Base-by-base conservation (phyloP, 2,797 vertebrate genomes). In the Ptychobarbus kaznakovi region DNA sequence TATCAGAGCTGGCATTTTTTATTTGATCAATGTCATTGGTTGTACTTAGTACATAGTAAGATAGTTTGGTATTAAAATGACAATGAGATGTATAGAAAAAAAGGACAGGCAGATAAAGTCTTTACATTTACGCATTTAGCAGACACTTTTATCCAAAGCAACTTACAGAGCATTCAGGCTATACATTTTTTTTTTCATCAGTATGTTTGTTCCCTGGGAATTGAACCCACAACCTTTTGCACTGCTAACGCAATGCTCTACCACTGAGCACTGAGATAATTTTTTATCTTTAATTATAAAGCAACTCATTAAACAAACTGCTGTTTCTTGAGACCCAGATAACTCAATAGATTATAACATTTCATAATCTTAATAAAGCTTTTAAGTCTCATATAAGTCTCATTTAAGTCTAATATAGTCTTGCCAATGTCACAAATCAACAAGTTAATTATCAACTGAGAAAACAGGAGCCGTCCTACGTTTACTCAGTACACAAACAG, bases 401-500 rank as follows among this genome's bases (percentile, higher is more conserved):
- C 8, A 42, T 42, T 42, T 42, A 42, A 42, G 40, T 42, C 40
- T 40, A 8, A 42, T 42, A 44, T 44, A 44, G 42, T 44, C 40
- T 70, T 58, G 61, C 49, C 25, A 75, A 10, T 63, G 58, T 68
- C 35, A 73, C 15, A 81, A 44, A 88, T 89, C 83, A 87, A 86
- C 83, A 88, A 58, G 87, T 90, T 88, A 90, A 86, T 87, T 40
- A 83, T 79, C 53, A 81, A 87, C 83, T 13, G 53, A 63, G 65
- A 20, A 32, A 63, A 25, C 44, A 25, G 28, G 44, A 75, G 42
- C 4, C 28, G 11, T 70, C 88, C 65, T 68, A 53, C n/a, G 25
- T 79, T 82, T 86, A 66, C 83, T 72, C 49, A 66, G 51, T 81
- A 40, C 42, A 77, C 83, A 76, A 79, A 68, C 73, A 78, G 82